Evolutionary conservation across 23 tunicate genomes (phyloP), one percentile per base, ranked within the genome.

Genomic region (Ciona savignyi): DNA sequence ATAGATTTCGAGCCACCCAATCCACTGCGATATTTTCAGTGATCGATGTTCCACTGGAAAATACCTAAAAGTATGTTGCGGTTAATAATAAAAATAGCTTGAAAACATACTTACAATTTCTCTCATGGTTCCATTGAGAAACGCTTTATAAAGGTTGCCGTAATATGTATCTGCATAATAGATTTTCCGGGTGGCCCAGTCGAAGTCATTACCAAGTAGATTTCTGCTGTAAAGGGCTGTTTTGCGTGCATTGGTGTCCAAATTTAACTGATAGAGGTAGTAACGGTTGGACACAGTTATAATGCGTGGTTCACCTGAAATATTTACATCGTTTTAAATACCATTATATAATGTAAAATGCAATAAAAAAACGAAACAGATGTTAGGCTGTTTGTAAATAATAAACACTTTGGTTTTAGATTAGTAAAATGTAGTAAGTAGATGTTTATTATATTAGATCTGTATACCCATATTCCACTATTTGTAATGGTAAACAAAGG

Each of bases 11-110:
- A 15, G 76, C 96, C 62, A 88, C 88, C 96, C 96, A 88, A 34
- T 88, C 96, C 72, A 88, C 83, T 1, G 86, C 96, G 30, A 88
- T 67, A 66, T 77, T 88, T 60, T 88, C 96, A 3, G 96, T 76
- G n/a, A 88, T 62, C 2, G 83, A 63, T 25, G 81, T 81, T 0
- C 96, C 96, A 64, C 84, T 82, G 30, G 35, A 27, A 25, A 88
- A 77, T 35, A 88, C 79, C 96, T 88, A 22, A 21, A 19, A 31
- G 20, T 25, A 33, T 22, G 25, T 32, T 11, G 35, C 27, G 27
- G 48, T 33, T 15, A 33, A 15, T 29, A 33, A n/a, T n/a, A n/a
- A n/a, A n/a, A n/a, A n/a, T n/a, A n/a, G n/a, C n/a, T n/a, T n/a
- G n/a, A n/a, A n/a, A n/a, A n/a, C n/a, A n/a, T 19, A 25, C 76